phyloP scores from a whole-genome alignment of 2,888 invertebrate species.

The Anthophora plumipes region DNA sequence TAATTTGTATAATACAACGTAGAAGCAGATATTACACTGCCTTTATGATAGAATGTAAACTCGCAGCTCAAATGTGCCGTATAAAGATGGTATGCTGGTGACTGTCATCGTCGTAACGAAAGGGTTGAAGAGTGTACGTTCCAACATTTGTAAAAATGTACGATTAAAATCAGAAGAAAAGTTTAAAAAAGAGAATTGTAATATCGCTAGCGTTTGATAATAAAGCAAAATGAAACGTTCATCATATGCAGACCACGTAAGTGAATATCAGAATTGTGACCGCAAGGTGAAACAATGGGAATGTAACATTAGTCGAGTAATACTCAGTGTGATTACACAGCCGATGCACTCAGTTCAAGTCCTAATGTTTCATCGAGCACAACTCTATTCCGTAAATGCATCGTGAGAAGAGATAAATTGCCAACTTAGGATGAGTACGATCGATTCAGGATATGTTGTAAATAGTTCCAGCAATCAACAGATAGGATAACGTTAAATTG shows the following conservation, averaged over 20 bases:
- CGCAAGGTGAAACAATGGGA: slow-evolving; percentile 12
- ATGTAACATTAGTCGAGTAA: slow-evolving; percentile 6
- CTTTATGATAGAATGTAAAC: no score
- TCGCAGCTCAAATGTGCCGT: no score
- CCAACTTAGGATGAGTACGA: slow-evolving; percentile 1
- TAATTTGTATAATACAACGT: no score
- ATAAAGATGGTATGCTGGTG: no score
- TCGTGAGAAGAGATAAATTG: slow-evolving; percentile 3
- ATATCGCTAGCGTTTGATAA: not conserved
- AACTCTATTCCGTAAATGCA: slow-evolving; percentile 7
- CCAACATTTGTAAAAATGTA: not conserved
- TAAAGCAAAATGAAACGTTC: no score
- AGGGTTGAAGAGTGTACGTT: no score
- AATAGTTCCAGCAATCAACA: not conserved
- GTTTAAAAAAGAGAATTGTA: no score
- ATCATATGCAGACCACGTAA: not conserved
- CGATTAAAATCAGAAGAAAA: not conserved
- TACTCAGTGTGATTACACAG: slow-evolving; percentile 8
- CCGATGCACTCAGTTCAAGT: not conserved
- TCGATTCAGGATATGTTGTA: not conserved
- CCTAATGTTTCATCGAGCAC: slow-evolving; percentile 17
- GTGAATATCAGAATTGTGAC: slow-evolving; percentile 14
- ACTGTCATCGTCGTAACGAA: no score
- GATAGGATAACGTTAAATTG: not conserved
- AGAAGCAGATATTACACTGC: no score